phyloP scores from a whole-genome alignment of 2,888 invertebrate species.

The Netelia inedita region DNA sequence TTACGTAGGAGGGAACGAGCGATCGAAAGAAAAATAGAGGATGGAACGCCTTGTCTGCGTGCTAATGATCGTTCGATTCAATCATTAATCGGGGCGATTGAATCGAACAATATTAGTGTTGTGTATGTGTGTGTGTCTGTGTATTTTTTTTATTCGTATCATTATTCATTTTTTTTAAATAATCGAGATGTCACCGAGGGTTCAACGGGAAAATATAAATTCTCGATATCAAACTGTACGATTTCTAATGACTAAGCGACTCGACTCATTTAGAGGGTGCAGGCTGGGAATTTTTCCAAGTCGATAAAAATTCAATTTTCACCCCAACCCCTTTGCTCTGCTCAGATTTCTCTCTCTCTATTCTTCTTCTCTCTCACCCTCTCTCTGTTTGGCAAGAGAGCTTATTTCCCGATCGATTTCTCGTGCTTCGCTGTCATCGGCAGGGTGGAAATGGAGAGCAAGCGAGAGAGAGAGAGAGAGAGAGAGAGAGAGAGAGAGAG shows the following conservation, averaged over 20 bases:
- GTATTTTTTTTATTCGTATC: neutral
- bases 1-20: too few species aligned
- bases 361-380: slow-evolving; percentile 9
- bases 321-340: slow-evolving; percentile 24
- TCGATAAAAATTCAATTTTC: slow-evolving; percentile 69
- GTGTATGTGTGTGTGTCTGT: slow-evolving; percentile 22
- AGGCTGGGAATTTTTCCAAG: slow-evolving; percentile 1
- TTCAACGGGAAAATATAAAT: neutral
- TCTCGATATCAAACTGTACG: slow-evolving; percentile 1
- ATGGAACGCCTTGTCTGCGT: too few species aligned
- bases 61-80: neutral
- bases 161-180: slow-evolving; percentile 10
- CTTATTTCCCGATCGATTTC: slow-evolving; percentile 72
- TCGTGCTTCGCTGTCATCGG: slow-evolving; percentile 71
- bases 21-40: too few species aligned
- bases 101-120: slow-evolving; percentile 23
- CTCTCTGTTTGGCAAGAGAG: slow-evolving; percentile 54
- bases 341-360: slow-evolving; percentile 1
- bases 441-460: slow-evolving; percentile 78
- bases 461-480: slow-evolving; percentile 72
- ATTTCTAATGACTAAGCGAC: slow-evolving; percentile 43
- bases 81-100: neutral
- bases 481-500: slow-evolving; percentile 11
- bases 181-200: too few species aligned
- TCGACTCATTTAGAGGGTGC: slow-evolving; percentile 23